Evolutionary conservation across 2,888 invertebrate species (phyloP).

Genomic region (Criorhina ranunculi): DNA sequence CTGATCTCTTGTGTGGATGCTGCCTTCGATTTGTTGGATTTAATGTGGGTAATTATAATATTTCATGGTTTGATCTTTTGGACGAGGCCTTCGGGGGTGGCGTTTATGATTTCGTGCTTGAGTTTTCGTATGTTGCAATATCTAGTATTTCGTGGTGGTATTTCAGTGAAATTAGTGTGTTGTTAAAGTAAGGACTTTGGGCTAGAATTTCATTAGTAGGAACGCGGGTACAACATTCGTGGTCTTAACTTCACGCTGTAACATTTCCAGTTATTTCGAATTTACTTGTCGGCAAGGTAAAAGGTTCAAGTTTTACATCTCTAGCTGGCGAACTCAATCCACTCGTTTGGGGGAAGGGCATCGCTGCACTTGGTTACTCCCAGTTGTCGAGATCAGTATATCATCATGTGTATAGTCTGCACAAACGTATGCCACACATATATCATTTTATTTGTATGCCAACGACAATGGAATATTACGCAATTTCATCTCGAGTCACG

Average conservation of each 20-base stretch:
- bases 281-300: neutral
- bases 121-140: neutral
- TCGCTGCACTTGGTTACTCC: constrained; percentile 25
- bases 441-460: constrained; percentile 57
- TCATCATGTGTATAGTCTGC: constrained; percentile 17
- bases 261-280: neutral
- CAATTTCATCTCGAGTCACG: constrained; percentile 67
- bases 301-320: constrained; percentile 1
- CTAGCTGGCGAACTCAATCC: neutral
- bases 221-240: too few species aligned
- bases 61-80: constrained; percentile 40
- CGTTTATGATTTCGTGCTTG: constrained; percentile 33
- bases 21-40: neutral
- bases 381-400: constrained; percentile 10
- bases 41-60: constrained; percentile 38
- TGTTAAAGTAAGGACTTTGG: constrained; percentile 23
- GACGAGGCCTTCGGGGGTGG: constrained; percentile 9
- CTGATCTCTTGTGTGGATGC: neutral
- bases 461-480: constrained; percentile 60
- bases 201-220: too few species aligned
- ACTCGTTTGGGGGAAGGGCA: constrained; percentile 5
- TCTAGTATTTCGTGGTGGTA: neutral
- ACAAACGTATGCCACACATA: constrained; percentile 42
- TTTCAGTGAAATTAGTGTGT: neutral
- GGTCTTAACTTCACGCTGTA: too few species aligned